Percentiles rank a stretch among this genome's conserved stretches.
phyloP scores from a whole-genome alignment of 1,140 invertebrate species.

The Neodiprion lecontei region DNA sequence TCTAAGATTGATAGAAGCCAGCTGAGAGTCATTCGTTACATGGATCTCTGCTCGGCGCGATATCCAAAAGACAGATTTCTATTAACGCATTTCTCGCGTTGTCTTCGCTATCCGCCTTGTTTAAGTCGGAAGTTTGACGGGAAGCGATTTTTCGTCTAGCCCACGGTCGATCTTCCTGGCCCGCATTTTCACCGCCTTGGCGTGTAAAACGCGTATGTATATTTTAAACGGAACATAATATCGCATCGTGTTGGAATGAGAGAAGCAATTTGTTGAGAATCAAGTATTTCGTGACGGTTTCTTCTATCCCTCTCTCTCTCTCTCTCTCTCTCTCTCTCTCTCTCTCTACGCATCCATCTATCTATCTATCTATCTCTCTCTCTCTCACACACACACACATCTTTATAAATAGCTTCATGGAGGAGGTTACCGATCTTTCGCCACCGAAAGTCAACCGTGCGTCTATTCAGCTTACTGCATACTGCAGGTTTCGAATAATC shows the following conservation, averaged over 20 bases:
- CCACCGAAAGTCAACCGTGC: neutral
- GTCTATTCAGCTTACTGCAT: no score
- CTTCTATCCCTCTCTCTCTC: neutral
- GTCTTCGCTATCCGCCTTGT: neutral
- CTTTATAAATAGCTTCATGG: neutral
- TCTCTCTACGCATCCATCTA: no score
- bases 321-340: no score
- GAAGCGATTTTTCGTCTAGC: neutral
- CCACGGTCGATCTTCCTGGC: neutral
- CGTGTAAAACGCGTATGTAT: neutral
- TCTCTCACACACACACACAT: neutral
- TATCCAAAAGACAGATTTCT: neutral
- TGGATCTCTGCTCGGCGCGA: neutral
- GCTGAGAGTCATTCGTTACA: neutral
- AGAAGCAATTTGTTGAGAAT: neutral
- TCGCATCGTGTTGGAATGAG: slow-evolving; percentile 1
- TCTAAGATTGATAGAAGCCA: slow-evolving; percentile 2
- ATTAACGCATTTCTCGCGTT: neutral
- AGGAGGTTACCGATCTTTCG: neutral
- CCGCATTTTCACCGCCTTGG: neutral
- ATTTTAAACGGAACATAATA: neutral
- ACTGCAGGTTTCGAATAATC: no score
- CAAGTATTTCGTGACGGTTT: neutral
- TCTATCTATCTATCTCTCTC: no score
- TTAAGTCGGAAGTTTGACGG: neutral